These are phyloP conservation scores for Elanoides forficatus DNA, from an alignment of 2,113 vertebrate genomes.

Conservation along the genomic window DNA sequence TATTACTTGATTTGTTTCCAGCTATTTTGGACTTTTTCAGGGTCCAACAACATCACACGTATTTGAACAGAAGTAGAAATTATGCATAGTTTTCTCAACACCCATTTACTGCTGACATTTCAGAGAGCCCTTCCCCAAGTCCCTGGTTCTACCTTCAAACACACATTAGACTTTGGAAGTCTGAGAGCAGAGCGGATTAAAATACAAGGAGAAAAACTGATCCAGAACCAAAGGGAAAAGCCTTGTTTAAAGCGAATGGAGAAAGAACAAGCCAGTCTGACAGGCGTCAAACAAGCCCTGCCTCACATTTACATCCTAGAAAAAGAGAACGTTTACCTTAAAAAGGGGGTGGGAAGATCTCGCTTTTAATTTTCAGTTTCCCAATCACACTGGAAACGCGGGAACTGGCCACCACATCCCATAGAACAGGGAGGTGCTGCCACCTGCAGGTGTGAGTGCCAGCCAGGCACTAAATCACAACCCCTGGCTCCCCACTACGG, in stretches of 20 bases:
- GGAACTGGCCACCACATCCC: neutral
- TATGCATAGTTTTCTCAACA: neutral
- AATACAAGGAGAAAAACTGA: neutral
- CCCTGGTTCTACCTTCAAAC: neutral
- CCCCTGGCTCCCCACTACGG: rapidly evolving
- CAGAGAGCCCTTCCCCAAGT: neutral
- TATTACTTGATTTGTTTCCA: neutral
- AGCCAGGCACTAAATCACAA: neutral
- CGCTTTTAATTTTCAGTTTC: neutral
- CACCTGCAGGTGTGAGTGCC: conserved; percentile 35
- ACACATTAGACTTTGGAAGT: neutral
- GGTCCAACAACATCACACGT: neutral
- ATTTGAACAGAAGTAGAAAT: neutral
- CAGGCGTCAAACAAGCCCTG: neutral
- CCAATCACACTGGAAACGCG: neutral
- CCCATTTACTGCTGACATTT: neutral
- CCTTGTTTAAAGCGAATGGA: neutral
- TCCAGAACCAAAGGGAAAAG: neutral
- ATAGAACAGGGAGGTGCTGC: conserved; percentile 61
- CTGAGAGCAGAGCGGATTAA: neutral
- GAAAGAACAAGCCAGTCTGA: neutral
- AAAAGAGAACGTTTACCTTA: neutral
- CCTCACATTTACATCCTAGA: neutral
- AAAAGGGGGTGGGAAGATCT: neutral
- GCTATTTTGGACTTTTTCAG: neutral